Evolutionary conservation across 2,888 invertebrate species (phyloP).

Genomic region (Rhagonycha fulva): DNA sequence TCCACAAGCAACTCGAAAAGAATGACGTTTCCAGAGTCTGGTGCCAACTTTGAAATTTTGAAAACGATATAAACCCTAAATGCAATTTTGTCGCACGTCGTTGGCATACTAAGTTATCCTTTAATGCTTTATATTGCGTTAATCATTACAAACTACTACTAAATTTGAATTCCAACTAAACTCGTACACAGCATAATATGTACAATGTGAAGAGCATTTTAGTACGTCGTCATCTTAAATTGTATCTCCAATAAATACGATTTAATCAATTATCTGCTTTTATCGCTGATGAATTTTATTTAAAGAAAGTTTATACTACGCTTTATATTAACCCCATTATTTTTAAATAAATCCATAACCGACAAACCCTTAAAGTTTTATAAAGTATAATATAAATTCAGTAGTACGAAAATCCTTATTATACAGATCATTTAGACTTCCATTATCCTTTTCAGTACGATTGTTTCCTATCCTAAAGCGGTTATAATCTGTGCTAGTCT

Average conservation of each 20-base stretch:
- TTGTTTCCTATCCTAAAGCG: slow-evolving; percentile 32
- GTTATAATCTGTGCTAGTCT: slow-evolving; percentile 31
- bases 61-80: not conserved
- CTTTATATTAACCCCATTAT: not conserved
- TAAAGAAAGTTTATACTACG: not conserved
- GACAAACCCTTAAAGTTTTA: not conserved
- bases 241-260: slow-evolving; percentile 36
- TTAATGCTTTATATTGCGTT: slow-evolving; percentile 26
- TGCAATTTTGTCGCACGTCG: not conserved
- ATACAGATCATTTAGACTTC: slow-evolving; percentile 30
- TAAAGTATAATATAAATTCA: slow-evolving; percentile 8
- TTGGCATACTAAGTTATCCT: slow-evolving; percentile 18
- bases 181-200: slow-evolving; percentile 5
- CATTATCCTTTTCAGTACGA: slow-evolving; percentile 32
- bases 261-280: slow-evolving; percentile 24
- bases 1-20: not conserved
- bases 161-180: slow-evolving; percentile 28
- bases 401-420: slow-evolving; percentile 21
- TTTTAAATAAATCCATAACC: not conserved
- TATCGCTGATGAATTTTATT: not conserved
- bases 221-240: slow-evolving; percentile 22
- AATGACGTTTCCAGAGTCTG: not conserved
- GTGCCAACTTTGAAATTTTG: not conserved
- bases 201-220: slow-evolving; percentile 20
- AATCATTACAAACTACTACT: slow-evolving; percentile 26